phyloP scores from a whole-genome alignment of 2,113 vertebrate genomes.

The Oryzias celebensis region DNA sequence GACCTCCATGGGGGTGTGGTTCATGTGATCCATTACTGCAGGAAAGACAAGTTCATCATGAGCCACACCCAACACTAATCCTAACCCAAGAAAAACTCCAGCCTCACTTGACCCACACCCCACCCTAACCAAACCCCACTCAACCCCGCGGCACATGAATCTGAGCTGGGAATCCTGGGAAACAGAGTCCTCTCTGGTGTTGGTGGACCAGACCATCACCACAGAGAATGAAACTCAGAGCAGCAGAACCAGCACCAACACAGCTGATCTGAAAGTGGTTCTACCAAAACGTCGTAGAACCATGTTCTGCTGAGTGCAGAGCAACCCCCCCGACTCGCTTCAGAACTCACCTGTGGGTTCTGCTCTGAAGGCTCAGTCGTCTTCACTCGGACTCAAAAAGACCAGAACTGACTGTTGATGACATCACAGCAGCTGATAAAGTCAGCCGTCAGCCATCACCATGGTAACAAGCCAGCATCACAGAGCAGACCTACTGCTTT shows the following conservation, averaged over 20 bases:
- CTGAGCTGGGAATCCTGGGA: too few relatives aligned
- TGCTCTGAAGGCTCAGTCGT: background rate
- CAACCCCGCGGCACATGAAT: too few relatives aligned
- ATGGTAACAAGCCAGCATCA: slow-evolving; percentile 22
- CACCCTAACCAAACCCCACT: background rate
- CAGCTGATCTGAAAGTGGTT: too few relatives aligned
- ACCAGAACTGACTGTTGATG: slow-evolving; percentile 1
- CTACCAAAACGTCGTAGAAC: too few relatives aligned
- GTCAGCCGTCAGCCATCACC: background rate
- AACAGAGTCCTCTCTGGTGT: too few relatives aligned
- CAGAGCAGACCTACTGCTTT: slow-evolving; percentile 15
- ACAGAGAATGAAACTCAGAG: too few relatives aligned
- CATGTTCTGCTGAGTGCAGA: too few relatives aligned
- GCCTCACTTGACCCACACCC: too few relatives aligned
- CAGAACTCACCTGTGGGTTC: too few relatives aligned
- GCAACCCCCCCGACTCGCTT: too few relatives aligned
- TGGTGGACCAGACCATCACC: too few relatives aligned
- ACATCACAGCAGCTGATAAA: background rate
- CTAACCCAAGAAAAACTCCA: background rate
- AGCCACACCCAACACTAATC: background rate
- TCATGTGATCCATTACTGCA: slow-evolving; percentile 27
- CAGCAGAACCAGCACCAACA: too few relatives aligned
- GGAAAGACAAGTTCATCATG: background rate
- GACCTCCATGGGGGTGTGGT: slow-evolving; percentile 28
- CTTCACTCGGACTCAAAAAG: background rate